Conservation (phyloP, 2,797 vertebrate species). For the Pogoniulus pusillus region DNA sequence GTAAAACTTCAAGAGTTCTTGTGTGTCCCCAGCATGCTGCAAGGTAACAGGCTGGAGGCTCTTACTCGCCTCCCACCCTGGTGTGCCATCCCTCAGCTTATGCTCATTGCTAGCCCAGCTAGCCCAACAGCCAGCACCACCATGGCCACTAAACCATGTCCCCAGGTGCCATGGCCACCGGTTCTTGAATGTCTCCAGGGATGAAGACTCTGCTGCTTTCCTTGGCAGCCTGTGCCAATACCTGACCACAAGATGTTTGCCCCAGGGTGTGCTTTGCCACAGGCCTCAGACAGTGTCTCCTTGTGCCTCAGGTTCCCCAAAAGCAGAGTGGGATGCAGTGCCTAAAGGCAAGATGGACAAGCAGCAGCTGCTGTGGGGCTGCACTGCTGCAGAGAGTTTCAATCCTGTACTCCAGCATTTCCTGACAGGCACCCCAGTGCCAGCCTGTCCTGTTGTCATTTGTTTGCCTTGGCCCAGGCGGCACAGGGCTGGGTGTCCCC, state of each 20-base stretch:
- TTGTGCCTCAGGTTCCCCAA: not conserved
- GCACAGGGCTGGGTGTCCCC: accelerated
- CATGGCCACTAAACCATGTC: too few relatives aligned
- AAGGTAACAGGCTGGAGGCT: too few relatives aligned
- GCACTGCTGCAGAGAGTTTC: not conserved
- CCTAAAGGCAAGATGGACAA: accelerated
- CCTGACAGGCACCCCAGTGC: accelerated
- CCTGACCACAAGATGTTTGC: not conserved
- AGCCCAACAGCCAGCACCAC: too few relatives aligned
- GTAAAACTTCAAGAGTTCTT: too few relatives aligned
- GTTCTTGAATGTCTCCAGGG: too few relatives aligned
- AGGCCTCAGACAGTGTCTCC: accelerated
- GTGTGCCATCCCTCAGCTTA: too few relatives aligned
- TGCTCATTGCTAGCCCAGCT: too few relatives aligned
- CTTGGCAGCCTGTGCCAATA: too few relatives aligned
- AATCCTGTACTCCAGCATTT: not conserved
- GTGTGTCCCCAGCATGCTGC: too few relatives aligned
- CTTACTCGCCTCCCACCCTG: too few relatives aligned
- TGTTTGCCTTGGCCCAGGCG: not conserved
- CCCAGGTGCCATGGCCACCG: too few relatives aligned
- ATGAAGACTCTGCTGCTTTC: too few relatives aligned
- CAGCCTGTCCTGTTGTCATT: not conserved
- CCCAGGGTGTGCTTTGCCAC: not conserved
- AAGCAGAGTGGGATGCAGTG: accelerated
- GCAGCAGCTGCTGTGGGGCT: not conserved